Evolutionary conservation across 2,113 vertebrate genomes (phyloP).

Genomic region (Condylura cristata): DNA sequence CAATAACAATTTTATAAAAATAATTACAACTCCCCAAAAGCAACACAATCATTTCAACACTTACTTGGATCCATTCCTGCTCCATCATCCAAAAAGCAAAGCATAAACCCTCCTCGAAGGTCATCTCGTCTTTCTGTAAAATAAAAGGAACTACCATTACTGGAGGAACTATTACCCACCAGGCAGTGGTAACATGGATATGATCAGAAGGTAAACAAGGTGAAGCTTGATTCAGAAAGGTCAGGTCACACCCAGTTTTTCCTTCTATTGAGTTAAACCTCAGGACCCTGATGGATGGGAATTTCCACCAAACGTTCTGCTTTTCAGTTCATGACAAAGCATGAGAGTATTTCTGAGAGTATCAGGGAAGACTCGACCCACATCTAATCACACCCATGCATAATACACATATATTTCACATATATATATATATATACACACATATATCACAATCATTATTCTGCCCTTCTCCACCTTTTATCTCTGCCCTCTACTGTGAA

Average conservation of each 20-base stretch:
- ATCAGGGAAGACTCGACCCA: background rate
- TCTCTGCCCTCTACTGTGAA: background rate
- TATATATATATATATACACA: too few species aligned
- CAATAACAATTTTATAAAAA: constrained; percentile 38
- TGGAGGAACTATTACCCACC: background rate
- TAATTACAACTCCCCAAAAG: background rate
- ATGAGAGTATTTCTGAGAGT: background rate
- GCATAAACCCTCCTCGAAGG: constrained; percentile 94
- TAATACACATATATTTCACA: background rate
- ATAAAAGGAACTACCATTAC: constrained; percentile 66
- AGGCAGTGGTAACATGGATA: background rate
- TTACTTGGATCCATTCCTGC: constrained; percentile 98
- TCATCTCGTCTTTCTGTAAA: constrained; percentile 91
- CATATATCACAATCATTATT: background rate
- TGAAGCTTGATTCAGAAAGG: background rate
- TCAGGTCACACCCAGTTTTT: background rate
- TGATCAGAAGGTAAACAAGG: background rate
- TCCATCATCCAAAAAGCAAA: constrained; percentile 98
- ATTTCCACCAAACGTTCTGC: background rate
- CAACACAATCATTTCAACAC: constrained; percentile 73
- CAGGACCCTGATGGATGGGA: background rate
- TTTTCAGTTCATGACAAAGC: constrained; percentile 8
- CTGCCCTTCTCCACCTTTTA: background rate
- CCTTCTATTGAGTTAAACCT: background rate
- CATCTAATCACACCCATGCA: background rate